A percentile compares a stretch with the other conserved stretches of the same genome.
phyloP scores from a whole-genome alignment of 2,888 invertebrate species.

The Graphium colonna region DNA sequence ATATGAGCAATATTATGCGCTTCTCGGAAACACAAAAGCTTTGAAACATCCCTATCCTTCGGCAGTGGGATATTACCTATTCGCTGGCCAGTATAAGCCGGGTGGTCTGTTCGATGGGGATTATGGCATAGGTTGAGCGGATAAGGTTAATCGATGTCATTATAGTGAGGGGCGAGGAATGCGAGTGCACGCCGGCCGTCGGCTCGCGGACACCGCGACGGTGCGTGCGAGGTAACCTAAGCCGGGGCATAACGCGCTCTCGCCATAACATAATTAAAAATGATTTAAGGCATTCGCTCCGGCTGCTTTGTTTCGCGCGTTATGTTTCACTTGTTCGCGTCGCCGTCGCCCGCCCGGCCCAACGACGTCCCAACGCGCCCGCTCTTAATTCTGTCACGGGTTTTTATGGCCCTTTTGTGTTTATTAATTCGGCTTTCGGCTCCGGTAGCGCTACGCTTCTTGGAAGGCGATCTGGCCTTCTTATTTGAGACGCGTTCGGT shows the following conservation, averaged over 20 bases:
- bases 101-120: slow-evolving; percentile 9
- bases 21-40: too few species aligned
- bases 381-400: slow-evolving; percentile 78
- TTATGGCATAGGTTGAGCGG: slow-evolving; percentile 1
- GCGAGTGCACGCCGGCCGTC: too few species aligned
- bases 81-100: background rate
- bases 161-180: slow-evolving; percentile 1
- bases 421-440: slow-evolving; percentile 74
- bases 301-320: slow-evolving; percentile 81
- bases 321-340: slow-evolving; percentile 78
- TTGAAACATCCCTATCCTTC: too few species aligned
- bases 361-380: slow-evolving; percentile 73
- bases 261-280: slow-evolving; percentile 81
- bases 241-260: slow-evolving; percentile 44
- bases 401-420: slow-evolving; percentile 78
- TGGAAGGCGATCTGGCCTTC: slow-evolving; percentile 72
- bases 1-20: too few species aligned
- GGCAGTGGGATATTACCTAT: too few species aligned
- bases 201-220: slow-evolving; percentile 30
- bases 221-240: slow-evolving; percentile 51
- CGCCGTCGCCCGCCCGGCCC: slow-evolving; percentile 61
- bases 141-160: slow-evolving; percentile 9
- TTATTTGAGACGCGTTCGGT: too few species aligned
- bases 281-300: slow-evolving; percentile 80
- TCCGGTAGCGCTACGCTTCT: slow-evolving; percentile 77